Evolutionary conservation across 1,140 invertebrate species (phyloP), one percentile per base, ranked within the genome.

Genomic region (Coenobita brevimanus): DNA sequence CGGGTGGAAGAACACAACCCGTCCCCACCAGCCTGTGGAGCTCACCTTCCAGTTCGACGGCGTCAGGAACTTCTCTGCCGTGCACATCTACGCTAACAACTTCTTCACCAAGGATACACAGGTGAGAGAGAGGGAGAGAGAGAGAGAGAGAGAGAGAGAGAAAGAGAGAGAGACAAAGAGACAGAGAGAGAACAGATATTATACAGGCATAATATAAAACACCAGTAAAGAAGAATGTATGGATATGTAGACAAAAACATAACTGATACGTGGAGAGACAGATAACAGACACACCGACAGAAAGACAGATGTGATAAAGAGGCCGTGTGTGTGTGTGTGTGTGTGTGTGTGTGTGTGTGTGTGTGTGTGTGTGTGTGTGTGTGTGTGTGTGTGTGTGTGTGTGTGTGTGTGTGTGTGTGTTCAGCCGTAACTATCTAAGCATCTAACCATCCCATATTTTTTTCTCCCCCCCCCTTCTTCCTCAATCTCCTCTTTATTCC

Each of bases 51-150:
- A 96, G 91, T 97, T 97, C 92, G 95, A 96, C 90, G 92, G 92
- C 89, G 93, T 95, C 4, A 93, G 96, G 62, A 97, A 97, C 91
- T 97, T 97, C 92, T 95, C 95, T 13, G 94, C 94, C 0, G 94
- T 96, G 90, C 94, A 95, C 90, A 93, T 97, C 62, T 95, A 97
- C 92, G 94, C 95, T 92, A 96, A 96, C 92, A 97, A 97, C 92
- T 94, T 96, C 91, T 97, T 96, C 92, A 95, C 95, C 90, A 95
- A 95, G 91, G 96, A 96, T 89, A 95, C 97, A 0, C 95, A 96
- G 94, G 95, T 95, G 90, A 93, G 92, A 38, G 3, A 50, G 46
- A 50, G 17, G 46, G 6, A 50, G 6, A 50, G 6, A 50, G 46
- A 50, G 46, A 50, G 17, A 50, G 46, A 50, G 6, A 50, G 46